Evolutionary conservation across 2,888 invertebrate genomes (phyloP).

Genomic region (Noctua janthina): DNA sequence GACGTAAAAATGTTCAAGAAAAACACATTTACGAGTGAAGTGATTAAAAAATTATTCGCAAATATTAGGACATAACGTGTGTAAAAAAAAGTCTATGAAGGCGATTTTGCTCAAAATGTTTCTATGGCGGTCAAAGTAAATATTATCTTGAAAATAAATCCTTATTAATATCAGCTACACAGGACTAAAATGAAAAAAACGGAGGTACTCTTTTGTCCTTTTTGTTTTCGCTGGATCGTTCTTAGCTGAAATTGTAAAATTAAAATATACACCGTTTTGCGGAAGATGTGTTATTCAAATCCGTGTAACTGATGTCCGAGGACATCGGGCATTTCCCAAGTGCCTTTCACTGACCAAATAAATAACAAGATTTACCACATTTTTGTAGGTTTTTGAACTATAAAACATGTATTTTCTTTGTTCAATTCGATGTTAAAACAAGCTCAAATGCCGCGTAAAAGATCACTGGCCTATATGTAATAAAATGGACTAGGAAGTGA

Average conservation of each 20-base stretch:
- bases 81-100: too few species aligned
- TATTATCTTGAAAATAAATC: too few species aligned
- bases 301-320: constrained; percentile 2
- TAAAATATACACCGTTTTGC: neutral
- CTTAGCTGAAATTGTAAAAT: neutral
- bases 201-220: neutral
- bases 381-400: constrained; percentile 28
- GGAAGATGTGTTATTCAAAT: constrained; percentile 13
- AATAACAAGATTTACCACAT: constrained; percentile 36
- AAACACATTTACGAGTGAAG: too few species aligned
- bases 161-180: too few species aligned
- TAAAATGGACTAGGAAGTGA: constrained; percentile 17
- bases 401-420: constrained; percentile 31
- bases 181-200: too few species aligned
- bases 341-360: constrained; percentile 38
- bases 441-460: constrained; percentile 17
- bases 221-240: neutral
- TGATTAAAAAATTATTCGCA: too few species aligned
- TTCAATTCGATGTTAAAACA: neutral
- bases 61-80: too few species aligned
- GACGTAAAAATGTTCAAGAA: too few species aligned
- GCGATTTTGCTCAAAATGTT: too few species aligned
- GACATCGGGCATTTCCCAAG: constrained; percentile 15
- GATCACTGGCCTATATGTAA: neutral
- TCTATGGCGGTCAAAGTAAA: too few species aligned